Evolutionary conservation across 35 echinoderm and acorn worm genomes (phyloP), one percentile per base, ranked within the genome.

Genomic region (Nesometra sesokonis): DNA sequence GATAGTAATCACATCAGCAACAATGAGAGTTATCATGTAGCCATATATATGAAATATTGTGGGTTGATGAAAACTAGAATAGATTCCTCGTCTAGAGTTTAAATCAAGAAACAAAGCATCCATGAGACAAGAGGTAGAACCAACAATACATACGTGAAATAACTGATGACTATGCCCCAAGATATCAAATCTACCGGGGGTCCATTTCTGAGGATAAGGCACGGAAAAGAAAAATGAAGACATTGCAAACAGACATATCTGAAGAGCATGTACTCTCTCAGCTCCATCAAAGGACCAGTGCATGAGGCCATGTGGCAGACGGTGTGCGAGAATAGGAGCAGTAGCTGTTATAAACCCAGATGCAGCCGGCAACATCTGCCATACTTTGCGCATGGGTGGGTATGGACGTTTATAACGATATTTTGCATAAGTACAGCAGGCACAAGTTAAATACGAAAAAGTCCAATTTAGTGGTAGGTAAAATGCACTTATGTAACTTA

Each of bases 371-470:
- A 82, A 80, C 80, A 97, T 88, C 85, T 97, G 95, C 91, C 95
- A 93, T 36, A 90, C 78, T 86, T 97, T 93, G 7, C 95, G 80
- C 29, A 87, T 80, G n/a, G 81, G 88, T 15, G 91, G 91, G 67
- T 93, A 93, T 0, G 94, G 94, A 33, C 94, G 89, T 43, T 93
- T 89, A 86, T 97, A 97, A 3, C 84, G 80, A 39, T 93, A 93
- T 85, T 97, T 97, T 35, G 95, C 92, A 85, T 89, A 97, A 29
- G 89, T 85, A 85, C 95, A 97, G 34, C 91, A 93, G 57, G 87
- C 35, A 82, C 95, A 97, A 11, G 88, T 82, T 0, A 86, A 32
- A 83, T 86, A 86, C 5, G 90, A 86, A 0, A 97, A 77, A 11
- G 93, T 35, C 36, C 89, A 89, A 32, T 91, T 84, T 0, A 88